A percentile compares a stretch with the other conserved stretches of the same genome.
Evolutionary conservation across 1,140 invertebrate species (phyloP).

Genomic region (Camponotus vicinus): DNA sequence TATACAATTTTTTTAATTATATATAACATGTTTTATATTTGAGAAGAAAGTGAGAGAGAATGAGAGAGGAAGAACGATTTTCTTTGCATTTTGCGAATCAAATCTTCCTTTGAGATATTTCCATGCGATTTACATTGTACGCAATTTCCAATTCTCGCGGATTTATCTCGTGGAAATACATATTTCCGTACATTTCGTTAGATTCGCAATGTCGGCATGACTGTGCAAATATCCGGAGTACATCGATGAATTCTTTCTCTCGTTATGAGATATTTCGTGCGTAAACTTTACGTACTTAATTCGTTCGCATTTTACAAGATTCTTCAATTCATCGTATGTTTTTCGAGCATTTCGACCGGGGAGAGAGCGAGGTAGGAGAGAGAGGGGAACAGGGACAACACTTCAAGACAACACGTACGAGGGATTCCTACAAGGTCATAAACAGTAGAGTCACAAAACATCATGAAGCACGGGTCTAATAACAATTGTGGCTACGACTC

Average conservation of each 20-base stretch:
- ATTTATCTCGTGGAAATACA: constrained; percentile 43
- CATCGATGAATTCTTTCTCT: constrained; percentile 25
- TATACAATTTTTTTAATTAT: constrained; percentile 10
- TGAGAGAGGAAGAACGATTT: not conserved
- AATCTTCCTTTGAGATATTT: constrained; percentile 1
- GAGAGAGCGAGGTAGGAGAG: too few species aligned
- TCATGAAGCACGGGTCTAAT: not conserved
- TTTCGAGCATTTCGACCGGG: not conserved
- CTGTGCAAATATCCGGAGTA: constrained; percentile 32
- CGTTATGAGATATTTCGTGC: constrained; percentile 20
- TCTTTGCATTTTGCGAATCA: not conserved
- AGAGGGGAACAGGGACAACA: not conserved
- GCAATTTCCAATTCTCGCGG: constrained; percentile 31
- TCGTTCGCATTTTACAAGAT: constrained; percentile 3
- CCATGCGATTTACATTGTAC: constrained; percentile 23
- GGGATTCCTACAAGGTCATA: constrained; percentile 1
- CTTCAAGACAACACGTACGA: not conserved
- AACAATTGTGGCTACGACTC: not conserved
- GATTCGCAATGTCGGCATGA: constrained; percentile 13
- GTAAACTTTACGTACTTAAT: constrained; percentile 19
- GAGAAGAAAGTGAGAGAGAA: too few species aligned
- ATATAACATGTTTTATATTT: not conserved
- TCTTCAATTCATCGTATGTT: constrained; percentile 4
- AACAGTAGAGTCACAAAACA: constrained; percentile 7
- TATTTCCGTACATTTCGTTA: constrained; percentile 45